These are phyloP conservation scores for Zapornia atra DNA, from an alignment of 2,113 vertebrate species.

Conservation along the genomic window DNA sequence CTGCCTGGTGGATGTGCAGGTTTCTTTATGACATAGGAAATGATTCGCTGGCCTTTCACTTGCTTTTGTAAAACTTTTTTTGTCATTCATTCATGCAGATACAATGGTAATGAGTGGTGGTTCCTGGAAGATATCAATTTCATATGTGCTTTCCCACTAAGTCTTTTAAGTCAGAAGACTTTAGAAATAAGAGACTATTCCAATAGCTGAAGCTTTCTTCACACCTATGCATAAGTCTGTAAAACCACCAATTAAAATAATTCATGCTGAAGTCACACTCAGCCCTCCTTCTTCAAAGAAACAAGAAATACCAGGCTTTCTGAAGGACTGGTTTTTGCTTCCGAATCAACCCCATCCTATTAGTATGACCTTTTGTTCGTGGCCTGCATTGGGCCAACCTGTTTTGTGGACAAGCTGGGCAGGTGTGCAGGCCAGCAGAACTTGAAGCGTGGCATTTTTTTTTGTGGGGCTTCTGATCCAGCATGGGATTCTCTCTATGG, in stretches of 20 bases:
- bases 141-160: conserved; percentile 14
- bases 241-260: conserved; percentile 60
- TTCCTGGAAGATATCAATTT: conserved; percentile 49
- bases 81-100: conserved; percentile 58
- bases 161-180: conserved; percentile 44
- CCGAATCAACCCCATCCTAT: background rate
- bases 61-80: conserved; percentile 45
- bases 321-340: background rate
- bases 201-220: conserved; percentile 24
- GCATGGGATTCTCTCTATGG: background rate
- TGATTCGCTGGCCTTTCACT: background rate
- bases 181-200: conserved; percentile 37
- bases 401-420: background rate
- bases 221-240: conserved; percentile 30
- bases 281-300: conserved; percentile 16
- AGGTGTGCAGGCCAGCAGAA: background rate
- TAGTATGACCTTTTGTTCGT: background rate
- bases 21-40: conserved; percentile 7
- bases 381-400: background rate
- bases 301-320: conserved; percentile 2
- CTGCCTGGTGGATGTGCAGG: background rate
- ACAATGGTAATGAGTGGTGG: conserved; percentile 39
- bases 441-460: background rate
- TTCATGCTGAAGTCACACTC: conserved; percentile 25
- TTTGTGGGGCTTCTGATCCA: background rate